Conservation (phyloP, 2,888 invertebrate genomes). For the Mimachlamys varia region DNA sequence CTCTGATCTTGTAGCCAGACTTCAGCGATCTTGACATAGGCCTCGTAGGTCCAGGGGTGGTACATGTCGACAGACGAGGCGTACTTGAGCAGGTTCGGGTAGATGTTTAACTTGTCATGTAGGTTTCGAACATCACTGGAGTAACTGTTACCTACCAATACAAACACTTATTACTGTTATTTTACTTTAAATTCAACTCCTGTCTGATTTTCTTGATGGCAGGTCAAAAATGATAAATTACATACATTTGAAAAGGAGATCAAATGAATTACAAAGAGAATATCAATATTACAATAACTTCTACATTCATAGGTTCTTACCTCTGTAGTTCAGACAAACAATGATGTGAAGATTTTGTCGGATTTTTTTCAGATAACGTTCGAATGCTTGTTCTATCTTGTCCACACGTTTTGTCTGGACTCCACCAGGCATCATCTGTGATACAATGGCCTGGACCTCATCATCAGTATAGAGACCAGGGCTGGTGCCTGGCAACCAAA, state of each 20-base stretch:
- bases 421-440: slow-evolving; percentile 79
- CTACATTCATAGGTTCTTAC: slow-evolving; percentile 54
- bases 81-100: slow-evolving; percentile 74
- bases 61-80: slow-evolving; percentile 75
- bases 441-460: slow-evolving; percentile 77
- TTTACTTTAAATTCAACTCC: too few species aligned
- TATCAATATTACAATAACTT: too few species aligned
- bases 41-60: slow-evolving; percentile 74
- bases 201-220: background rate
- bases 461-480: slow-evolving; percentile 77
- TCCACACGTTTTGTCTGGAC: slow-evolving; percentile 77
- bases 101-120: slow-evolving; percentile 65
- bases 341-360: slow-evolving; percentile 78
- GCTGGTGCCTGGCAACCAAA: slow-evolving; percentile 69
- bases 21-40: slow-evolving; percentile 72
- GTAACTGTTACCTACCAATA: slow-evolving; percentile 70
- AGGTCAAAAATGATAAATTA: background rate
- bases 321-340: slow-evolving; percentile 76
- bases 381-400: slow-evolving; percentile 78
- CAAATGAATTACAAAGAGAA: too few species aligned
- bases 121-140: slow-evolving; percentile 69
- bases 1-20: slow-evolving; percentile 73
- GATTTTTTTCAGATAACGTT: slow-evolving; percentile 74
- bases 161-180: background rate
- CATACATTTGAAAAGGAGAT: too few species aligned